These are phyloP conservation scores for Thymallus thymallus DNA, from an alignment of 2,113 vertebrate species.

Conservation along the genomic window DNA sequence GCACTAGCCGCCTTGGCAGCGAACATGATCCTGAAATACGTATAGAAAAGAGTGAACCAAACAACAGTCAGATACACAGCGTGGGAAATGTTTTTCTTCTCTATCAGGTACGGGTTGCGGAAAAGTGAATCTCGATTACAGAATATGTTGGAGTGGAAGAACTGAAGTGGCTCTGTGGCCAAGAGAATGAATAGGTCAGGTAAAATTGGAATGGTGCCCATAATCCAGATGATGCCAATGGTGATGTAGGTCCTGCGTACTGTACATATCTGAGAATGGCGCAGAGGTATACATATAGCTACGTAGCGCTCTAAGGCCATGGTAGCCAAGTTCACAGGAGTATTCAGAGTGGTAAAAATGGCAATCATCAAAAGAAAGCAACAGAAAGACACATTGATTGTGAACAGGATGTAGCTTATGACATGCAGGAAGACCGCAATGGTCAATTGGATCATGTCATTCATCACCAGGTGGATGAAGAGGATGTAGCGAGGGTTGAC, in stretches of 20 bases:
- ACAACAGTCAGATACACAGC: constrained; percentile 44
- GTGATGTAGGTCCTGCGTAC: constrained; percentile 49
- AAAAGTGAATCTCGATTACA: constrained; percentile 49
- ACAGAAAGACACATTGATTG: constrained; percentile 43
- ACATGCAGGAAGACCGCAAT: constrained; percentile 31
- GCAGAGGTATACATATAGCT: background rate
- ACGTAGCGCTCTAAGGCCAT: constrained; percentile 1
- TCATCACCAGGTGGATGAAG: constrained; percentile 61
- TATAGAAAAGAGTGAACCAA: constrained; percentile 54
- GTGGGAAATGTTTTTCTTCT: constrained; percentile 48
- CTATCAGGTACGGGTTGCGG: constrained; percentile 11
- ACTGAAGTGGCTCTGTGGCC: constrained; percentile 42
- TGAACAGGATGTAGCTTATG: constrained; percentile 25
- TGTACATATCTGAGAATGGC: constrained; percentile 43
- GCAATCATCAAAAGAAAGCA: constrained; percentile 47
- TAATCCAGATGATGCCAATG: constrained; percentile 59
- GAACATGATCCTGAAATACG: constrained; percentile 59
- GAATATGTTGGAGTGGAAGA: constrained; percentile 42
- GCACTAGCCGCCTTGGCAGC: constrained; percentile 31
- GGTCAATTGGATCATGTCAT: constrained; percentile 65
- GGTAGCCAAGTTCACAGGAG: background rate
- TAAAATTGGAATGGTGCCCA: constrained; percentile 22
- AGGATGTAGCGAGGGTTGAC: constrained; percentile 62
- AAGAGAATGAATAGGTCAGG: constrained; percentile 61
- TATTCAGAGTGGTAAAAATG: constrained; percentile 30